phyloP scores from a whole-genome alignment of 2,113 vertebrate genomes.

The Cepphus grylle region DNA sequence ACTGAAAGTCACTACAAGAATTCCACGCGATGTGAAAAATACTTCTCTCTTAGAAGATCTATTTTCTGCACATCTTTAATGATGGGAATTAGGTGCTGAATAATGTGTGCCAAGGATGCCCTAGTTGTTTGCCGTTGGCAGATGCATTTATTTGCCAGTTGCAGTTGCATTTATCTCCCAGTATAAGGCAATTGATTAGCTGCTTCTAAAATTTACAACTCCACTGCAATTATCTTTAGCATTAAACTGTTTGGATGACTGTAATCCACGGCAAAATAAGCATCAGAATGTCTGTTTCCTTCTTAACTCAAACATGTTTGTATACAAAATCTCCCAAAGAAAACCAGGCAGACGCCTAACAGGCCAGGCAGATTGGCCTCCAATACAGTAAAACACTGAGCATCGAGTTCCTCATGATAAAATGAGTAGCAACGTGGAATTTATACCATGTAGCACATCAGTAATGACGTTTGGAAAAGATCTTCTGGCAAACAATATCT shows the following conservation, averaged over 20 bases:
- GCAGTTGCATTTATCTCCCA: neutral
- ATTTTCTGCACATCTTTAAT: neutral
- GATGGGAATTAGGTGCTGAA: neutral
- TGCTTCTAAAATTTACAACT: neutral
- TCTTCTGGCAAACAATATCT: neutral
- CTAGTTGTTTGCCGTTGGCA: neutral
- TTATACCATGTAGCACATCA: neutral
- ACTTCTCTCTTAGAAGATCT: neutral
- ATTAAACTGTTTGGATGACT: neutral
- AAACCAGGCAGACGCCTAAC: neutral
- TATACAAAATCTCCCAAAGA: neutral
- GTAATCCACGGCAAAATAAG: neutral
- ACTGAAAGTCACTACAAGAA: neutral
- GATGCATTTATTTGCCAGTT: neutral
- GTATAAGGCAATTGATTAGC: neutral
- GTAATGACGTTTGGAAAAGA: neutral
- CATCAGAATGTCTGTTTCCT: neutral
- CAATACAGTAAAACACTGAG: neutral
- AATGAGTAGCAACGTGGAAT: neutral
- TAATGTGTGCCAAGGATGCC: neutral
- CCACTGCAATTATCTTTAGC: neutral
- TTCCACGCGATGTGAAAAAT: neutral
- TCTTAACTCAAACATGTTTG: neutral
- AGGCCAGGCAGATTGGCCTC: neutral
- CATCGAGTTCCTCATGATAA: neutral